Evolutionary conservation across 2,888 invertebrate species (phyloP).

Genomic region (Xestobium rufovillosum): DNA sequence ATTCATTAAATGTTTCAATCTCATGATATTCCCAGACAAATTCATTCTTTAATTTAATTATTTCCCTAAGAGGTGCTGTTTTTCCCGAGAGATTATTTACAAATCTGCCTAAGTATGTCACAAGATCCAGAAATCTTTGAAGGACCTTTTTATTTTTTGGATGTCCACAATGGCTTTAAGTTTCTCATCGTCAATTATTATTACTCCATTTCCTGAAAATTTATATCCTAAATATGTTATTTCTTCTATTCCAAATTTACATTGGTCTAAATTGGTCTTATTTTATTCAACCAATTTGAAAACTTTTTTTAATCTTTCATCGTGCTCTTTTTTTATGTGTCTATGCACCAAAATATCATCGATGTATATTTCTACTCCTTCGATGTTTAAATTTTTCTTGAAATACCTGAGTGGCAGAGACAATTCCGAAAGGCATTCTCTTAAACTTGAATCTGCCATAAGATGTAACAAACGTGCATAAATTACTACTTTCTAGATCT

Average conservation of each 20-base stretch:
- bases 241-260: slow-evolving; percentile 20
- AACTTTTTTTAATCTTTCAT: slow-evolving; percentile 19
- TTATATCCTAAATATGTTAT: slow-evolving; percentile 24
- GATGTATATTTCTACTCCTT: slow-evolving; percentile 19
- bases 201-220: slow-evolving; percentile 20
- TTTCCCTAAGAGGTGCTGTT: slow-evolving; percentile 23
- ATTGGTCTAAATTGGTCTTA: slow-evolving; percentile 24
- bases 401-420: slow-evolving; percentile 14
- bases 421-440: slow-evolving; percentile 9
- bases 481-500: slow-evolving; percentile 19
- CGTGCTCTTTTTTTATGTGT: slow-evolving; percentile 15
- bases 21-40: slow-evolving; percentile 21
- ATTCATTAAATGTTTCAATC: slow-evolving; percentile 18
- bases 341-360: slow-evolving; percentile 22
- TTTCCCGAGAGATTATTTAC: slow-evolving; percentile 23
- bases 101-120: slow-evolving; percentile 23
- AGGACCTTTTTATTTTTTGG: slow-evolving; percentile 21
- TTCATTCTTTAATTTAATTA: slow-evolving; percentile 19
- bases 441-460: slow-evolving; percentile 18
- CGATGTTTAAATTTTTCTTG: slow-evolving; percentile 13
- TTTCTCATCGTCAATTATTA: slow-evolving; percentile 21
- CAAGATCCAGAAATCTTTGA: slow-evolving; percentile 23
- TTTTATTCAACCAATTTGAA: slow-evolving; percentile 18
- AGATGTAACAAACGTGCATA: slow-evolving; percentile 19
- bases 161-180: slow-evolving; percentile 22